Evolutionary conservation across 2,113 vertebrate genomes (phyloP).

Genomic region (Delphinus delphis): DNA sequence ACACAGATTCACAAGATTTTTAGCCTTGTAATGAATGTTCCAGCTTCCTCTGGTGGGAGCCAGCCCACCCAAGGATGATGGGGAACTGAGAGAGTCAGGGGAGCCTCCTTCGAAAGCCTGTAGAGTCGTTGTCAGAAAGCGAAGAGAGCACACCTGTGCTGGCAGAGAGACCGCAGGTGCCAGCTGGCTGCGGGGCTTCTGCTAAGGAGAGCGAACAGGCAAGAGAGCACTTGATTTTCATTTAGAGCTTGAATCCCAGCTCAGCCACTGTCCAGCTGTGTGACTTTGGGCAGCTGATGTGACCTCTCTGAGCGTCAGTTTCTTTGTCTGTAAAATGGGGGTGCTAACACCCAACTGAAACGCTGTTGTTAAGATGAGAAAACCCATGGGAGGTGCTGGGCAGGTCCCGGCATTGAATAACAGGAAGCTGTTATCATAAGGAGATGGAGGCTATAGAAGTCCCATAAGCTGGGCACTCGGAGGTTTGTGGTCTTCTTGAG

Average conservation of each 20-base stretch:
- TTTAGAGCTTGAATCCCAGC: not conserved
- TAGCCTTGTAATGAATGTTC: conserved; percentile 49
- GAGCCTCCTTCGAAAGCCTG: not conserved
- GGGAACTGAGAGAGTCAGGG: not conserved
- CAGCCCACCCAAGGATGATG: not conserved
- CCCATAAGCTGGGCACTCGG: not conserved
- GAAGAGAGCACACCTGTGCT: not conserved
- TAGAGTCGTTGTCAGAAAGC: not conserved
- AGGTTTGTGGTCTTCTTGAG: not conserved
- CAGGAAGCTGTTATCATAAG: no score
- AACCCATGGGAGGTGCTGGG: accelerated
- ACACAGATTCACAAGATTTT: conserved; percentile 14
- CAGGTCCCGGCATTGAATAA: not conserved
- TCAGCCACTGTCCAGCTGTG: not conserved
- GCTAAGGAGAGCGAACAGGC: not conserved
- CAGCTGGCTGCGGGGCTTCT: not conserved
- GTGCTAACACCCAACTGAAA: not conserved
- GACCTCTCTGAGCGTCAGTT: not conserved
- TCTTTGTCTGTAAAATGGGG: not conserved
- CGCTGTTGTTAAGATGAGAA: not conserved
- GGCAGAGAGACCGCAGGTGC: accelerated
- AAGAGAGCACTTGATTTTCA: not conserved
- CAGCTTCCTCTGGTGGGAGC: conserved; percentile 32
- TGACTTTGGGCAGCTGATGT: not conserved
- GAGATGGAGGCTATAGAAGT: accelerated